Conservation (phyloP, 1,140 invertebrate species). For the Zaprionus lachaisei region DNA sequence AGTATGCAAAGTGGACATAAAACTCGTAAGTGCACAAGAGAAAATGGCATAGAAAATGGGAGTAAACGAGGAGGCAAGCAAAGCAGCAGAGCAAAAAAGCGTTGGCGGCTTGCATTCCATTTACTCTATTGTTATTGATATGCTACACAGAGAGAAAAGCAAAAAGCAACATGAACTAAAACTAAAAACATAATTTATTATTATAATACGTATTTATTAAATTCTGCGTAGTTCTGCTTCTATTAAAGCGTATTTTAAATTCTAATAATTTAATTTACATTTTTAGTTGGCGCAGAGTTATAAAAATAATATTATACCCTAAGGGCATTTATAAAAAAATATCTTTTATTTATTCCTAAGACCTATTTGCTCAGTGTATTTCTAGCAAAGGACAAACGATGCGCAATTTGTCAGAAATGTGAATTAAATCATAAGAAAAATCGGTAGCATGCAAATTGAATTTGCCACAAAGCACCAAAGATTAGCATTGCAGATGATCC, state of each 20-base stretch:
- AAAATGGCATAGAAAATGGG: background rate
- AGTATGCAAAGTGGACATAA: constrained; percentile 34
- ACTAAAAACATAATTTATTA: background rate
- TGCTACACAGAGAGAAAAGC: background rate
- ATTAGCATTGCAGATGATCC: constrained; percentile 51
- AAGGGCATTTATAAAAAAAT: too few relatives aligned
- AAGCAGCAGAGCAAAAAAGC: background rate
- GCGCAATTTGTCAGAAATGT: constrained; percentile 34
- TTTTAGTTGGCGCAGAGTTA: too few relatives aligned
- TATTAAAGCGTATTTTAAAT: too few relatives aligned
- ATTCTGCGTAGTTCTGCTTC: background rate
- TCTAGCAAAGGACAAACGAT: constrained; percentile 4
- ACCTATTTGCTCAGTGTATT: background rate
- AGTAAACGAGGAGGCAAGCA: background rate
- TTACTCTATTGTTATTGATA: constrained; percentile 24
- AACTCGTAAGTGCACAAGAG: constrained; percentile 5
- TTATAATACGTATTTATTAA: background rate
- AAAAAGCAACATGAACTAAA: background rate
- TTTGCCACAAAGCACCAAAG: constrained; percentile 41
- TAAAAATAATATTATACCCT: too few relatives aligned
- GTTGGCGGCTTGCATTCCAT: constrained; percentile 20
- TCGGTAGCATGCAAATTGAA: constrained; percentile 54
- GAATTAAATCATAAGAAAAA: constrained; percentile 45
- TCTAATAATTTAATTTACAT: too few relatives aligned
- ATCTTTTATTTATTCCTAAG: too few relatives aligned